A percentile compares a stretch with the other conserved stretches of the same genome.
These are phyloP conservation scores for Trichomalopsis sarcophagae DNA, from an alignment of 1,140 invertebrate species.

Conservation along the genomic window DNA sequence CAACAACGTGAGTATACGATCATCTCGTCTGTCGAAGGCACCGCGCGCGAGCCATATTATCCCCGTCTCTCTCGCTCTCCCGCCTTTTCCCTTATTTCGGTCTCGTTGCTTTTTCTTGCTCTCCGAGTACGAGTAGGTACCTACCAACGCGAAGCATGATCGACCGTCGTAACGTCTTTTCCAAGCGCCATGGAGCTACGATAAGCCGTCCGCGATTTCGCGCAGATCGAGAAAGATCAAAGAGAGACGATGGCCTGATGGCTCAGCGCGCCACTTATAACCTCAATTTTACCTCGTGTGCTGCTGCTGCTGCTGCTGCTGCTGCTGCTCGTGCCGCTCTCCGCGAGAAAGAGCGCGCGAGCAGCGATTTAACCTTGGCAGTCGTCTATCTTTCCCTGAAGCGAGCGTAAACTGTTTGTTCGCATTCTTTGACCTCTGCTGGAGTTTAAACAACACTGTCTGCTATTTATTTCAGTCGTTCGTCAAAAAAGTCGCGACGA, in stretches of 20 bases:
- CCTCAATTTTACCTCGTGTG: slow-evolving; percentile 61
- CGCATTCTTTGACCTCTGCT: neutral
- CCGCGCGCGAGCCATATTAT: neutral
- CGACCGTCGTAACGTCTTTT: neutral
- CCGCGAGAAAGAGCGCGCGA: neutral
- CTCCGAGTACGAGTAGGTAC: neutral
- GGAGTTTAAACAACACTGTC: neutral
- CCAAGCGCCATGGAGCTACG: neutral
- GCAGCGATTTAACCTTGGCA: neutral
- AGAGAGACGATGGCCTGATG: neutral
- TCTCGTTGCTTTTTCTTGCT: neutral
- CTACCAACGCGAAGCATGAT: neutral
- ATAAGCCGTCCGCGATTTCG: slow-evolving; percentile 13
- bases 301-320: too few species aligned
- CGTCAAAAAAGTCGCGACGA: slow-evolving; percentile 72
- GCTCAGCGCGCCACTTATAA: slow-evolving; percentile 51
- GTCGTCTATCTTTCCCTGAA: neutral
- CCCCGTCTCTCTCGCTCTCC: slow-evolving; percentile 15
- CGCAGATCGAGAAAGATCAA: neutral
- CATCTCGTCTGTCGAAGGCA: slow-evolving; percentile 27
- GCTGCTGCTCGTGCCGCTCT: neutral
- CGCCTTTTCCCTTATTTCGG: neutral
- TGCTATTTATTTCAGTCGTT: slow-evolving; percentile 67
- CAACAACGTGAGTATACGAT: slow-evolving; percentile 70
- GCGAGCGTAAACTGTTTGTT: neutral